A percentile compares a stretch with the other conserved stretches of the same genome.
These are phyloP conservation scores for Teleiodes luculella DNA, from an alignment of 2,888 invertebrate species.

Conservation along the genomic window DNA sequence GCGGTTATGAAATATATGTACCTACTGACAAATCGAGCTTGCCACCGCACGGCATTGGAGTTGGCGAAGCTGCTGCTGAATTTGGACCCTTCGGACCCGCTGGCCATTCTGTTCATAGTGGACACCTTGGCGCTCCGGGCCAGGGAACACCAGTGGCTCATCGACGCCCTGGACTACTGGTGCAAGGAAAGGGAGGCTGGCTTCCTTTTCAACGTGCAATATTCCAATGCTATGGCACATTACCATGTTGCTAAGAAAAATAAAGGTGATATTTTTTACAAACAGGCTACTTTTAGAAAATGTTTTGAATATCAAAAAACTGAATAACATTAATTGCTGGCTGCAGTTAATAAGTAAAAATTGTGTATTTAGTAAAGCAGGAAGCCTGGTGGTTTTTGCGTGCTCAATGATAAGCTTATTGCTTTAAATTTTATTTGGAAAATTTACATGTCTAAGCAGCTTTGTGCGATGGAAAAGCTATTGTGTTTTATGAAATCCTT, in stretches of 20 bases:
- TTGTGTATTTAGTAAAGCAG: too few relatives aligned
- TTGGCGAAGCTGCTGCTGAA: slow-evolving; percentile 88
- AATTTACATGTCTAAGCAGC: too few relatives aligned
- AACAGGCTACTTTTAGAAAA: too few relatives aligned
- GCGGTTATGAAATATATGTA: slow-evolving; percentile 87
- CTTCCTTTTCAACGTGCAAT: slow-evolving; percentile 49
- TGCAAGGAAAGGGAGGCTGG: slow-evolving; percentile 32
- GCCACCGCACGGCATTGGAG: slow-evolving; percentile 91
- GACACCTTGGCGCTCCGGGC: slow-evolving; percentile 89
- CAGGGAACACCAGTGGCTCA: slow-evolving; percentile 85
- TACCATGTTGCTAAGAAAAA: slow-evolving; percentile 43
- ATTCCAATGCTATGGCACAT: slow-evolving; percentile 49
- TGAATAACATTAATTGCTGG: too few relatives aligned
- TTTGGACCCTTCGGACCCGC: slow-evolving; percentile 87
- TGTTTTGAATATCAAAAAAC: too few relatives aligned
- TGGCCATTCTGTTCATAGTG: slow-evolving; percentile 84
- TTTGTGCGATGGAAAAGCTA: too few relatives aligned
- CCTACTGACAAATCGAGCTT: slow-evolving; percentile 87
- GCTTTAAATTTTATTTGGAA: too few relatives aligned
- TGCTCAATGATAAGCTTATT: too few relatives aligned
- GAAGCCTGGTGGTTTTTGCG: too few relatives aligned
- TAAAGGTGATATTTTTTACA: too few relatives aligned
- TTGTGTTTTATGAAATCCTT: too few relatives aligned
- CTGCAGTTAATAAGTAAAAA: too few relatives aligned
- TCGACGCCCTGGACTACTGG: slow-evolving; percentile 41